A percentile compares a stretch with the other conserved stretches of the same genome.
These are phyloP conservation scores for Dermolepida albohirtum DNA, from an alignment of 2,888 invertebrate species.

Conservation along the genomic window DNA sequence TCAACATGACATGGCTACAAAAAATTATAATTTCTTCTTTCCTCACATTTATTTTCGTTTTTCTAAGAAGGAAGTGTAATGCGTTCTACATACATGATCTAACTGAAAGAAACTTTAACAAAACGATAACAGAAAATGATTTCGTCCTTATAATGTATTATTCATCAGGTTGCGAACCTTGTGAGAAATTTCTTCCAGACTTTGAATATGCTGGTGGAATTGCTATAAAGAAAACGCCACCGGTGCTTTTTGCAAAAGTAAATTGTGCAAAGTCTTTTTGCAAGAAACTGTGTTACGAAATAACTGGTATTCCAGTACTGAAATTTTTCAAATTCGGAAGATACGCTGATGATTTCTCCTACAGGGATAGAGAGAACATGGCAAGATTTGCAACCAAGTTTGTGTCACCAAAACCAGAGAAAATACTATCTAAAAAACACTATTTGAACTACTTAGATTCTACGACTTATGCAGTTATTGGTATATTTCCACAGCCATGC, in stretches of 20 bases:
- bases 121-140: slow-evolving; percentile 2
- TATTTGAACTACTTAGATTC: slow-evolving; percentile 11
- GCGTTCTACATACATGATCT: not conserved
- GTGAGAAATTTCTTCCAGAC: slow-evolving; percentile 30
- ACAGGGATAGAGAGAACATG: slow-evolving; percentile 7
- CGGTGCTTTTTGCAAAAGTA: slow-evolving; percentile 25
- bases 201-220: slow-evolving; percentile 33
- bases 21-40: slow-evolving; percentile 4
- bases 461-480: slow-evolving; percentile 29
- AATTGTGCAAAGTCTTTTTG: slow-evolving; percentile 14
- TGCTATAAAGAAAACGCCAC: slow-evolving; percentile 16
- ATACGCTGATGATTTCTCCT: slow-evolving; percentile 22
- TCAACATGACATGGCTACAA: slow-evolving; percentile 1
- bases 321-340: slow-evolving; percentile 34
- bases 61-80: not conserved
- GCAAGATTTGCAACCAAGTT: slow-evolving; percentile 18
- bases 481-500: slow-evolving; percentile 12
- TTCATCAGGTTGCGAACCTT: slow-evolving; percentile 18
- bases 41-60: slow-evolving; percentile 13
- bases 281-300: slow-evolving; percentile 14
- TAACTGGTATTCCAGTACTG: slow-evolving; percentile 23
- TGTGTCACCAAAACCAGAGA: slow-evolving; percentile 15
- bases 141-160: slow-evolving; percentile 32
- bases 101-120: slow-evolving; percentile 26
- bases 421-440: slow-evolving; percentile 14